Conservation (phyloP, 2,113 vertebrate genomes). For the Vidua chalybeata region DNA sequence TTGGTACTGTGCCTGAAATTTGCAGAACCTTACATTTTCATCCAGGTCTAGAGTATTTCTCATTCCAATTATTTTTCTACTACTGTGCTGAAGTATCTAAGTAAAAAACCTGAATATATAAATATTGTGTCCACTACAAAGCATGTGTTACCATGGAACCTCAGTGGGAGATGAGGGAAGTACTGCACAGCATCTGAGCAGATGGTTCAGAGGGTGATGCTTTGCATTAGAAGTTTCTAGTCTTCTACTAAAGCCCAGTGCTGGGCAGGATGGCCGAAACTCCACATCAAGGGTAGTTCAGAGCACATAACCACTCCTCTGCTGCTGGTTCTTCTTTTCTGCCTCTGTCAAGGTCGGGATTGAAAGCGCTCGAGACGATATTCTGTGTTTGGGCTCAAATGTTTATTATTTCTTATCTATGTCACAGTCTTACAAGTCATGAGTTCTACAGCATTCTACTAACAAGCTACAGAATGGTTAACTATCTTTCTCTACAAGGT, state of each 20-base stretch:
- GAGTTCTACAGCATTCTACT: neutral
- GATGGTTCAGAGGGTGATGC: neutral
- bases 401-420: neutral
- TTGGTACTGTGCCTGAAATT: neutral
- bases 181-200: neutral
- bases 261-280: too few relatives aligned
- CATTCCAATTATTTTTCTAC: neutral
- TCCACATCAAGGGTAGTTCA: neutral
- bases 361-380: neutral
- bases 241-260: neutral
- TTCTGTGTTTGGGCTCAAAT: neutral
- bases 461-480: neutral
- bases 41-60: neutral
- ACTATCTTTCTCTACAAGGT: neutral
- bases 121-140: neutral
- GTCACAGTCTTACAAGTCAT: neutral
- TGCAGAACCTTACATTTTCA: neutral
- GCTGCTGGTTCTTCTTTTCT: neutral
- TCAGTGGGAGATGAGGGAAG: neutral
- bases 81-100: neutral
- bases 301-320: rapidly evolving
- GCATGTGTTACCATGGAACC: neutral
- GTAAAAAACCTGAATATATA: neutral
- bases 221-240: neutral
- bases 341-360: neutral